Conservation (phyloP, 1,140 invertebrate species). For the Euwallacea fornicatus region DNA sequence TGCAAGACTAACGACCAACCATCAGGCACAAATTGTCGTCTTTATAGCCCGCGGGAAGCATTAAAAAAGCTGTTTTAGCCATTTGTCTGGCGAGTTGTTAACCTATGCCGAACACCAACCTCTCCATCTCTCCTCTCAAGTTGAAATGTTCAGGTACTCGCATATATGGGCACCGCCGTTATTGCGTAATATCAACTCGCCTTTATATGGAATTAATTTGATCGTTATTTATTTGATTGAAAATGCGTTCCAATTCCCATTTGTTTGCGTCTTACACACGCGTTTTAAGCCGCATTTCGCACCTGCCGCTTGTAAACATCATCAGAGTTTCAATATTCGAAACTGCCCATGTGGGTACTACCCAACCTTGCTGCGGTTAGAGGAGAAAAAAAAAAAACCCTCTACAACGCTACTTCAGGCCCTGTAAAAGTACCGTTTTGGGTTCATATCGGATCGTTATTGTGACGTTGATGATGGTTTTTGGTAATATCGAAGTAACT, state of each 20-base stretch:
- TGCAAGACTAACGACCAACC: background rate
- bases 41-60: constrained; percentile 18
- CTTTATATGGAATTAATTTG: constrained; percentile 33
- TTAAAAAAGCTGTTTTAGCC: constrained; percentile 20
- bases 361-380: background rate
- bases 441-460: background rate
- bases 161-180: constrained; percentile 23
- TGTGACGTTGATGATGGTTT: too few species aligned
- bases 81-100: constrained; percentile 30
- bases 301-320: too few species aligned
- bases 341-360: too few species aligned
- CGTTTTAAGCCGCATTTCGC: too few species aligned
- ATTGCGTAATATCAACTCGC: constrained; percentile 21
- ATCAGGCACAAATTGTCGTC: constrained; percentile 17
- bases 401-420: background rate
- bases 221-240: constrained; percentile 34
- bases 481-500: too few species aligned
- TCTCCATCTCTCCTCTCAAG: constrained; percentile 6
- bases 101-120: constrained; percentile 25
- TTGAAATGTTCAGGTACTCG: constrained; percentile 12
- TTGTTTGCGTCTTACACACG: background rate
- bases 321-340: too few species aligned
- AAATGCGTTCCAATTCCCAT: constrained; percentile 31
- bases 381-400: constrained; percentile 5
- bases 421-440: constrained; percentile 1